Base-by-base conservation (phyloP, 2,888 invertebrate species). In the Leptopilina syphax region DNA sequence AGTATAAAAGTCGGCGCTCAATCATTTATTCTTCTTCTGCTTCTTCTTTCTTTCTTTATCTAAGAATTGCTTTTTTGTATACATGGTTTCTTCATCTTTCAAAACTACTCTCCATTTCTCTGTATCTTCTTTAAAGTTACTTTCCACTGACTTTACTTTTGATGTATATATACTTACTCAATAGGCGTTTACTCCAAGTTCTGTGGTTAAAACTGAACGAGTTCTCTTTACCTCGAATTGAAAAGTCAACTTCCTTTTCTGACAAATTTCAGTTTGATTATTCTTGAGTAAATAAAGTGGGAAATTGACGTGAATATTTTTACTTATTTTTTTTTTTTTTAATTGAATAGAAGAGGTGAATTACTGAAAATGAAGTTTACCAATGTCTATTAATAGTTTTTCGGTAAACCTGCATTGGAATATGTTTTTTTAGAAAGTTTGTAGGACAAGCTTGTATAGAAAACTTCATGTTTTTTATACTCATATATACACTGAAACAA, bases 1-100 rank as follows among this genome's bases (percentile, higher is more conserved):
- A 86, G 88, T 89, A 34, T 34, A 86, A 88, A 87, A 85, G 85
- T 83, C 85, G 84, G 82, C 86, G 86, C 87, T 86, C 85, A 85
- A 83, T 88, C 87, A 85, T 76, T 60, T 18, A 18, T 18, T 34
- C 34, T 34, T 34, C 34, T 34, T 34, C 34, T 34, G 34, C 34
- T 34, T 50, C 50, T 67, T 79, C 66, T 68, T 76, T 73, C 57
- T 73, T 34, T 57, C 18, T 73, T 57, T 57, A 4, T 60, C 73
- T 73, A 5, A 73, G 54, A 73, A 34, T 7, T 73, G 57, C 47
- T 41, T 67, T 67, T 50, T 77, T 63, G 24, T 50, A 50, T 63
- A 63, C 27, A 66, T 4, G 7, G 18, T 34, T 66, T 77, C 66
- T 73, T 50, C 50, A 18, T 73, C 47, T 44, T 18, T 44, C 18